phyloP scores from a whole-genome alignment of 2,113 vertebrate genomes.

The Chamaetylas fuelleborni region DNA sequence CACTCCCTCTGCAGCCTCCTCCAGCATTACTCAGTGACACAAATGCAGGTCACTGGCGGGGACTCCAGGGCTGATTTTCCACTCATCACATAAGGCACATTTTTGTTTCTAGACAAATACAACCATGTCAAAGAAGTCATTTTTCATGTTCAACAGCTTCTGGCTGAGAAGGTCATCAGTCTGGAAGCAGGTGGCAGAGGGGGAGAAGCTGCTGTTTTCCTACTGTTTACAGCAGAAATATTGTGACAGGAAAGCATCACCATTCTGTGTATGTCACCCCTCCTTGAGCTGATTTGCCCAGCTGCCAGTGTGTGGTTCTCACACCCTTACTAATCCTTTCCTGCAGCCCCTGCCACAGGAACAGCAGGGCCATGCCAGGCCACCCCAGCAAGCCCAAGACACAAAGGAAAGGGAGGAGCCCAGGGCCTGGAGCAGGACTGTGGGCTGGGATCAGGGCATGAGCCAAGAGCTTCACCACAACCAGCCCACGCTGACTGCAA shows the following conservation, averaged over 20 bases:
- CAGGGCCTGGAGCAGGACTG: not conserved
- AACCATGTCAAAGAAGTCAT: not conserved
- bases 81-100: not conserved
- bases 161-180: not conserved
- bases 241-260: not conserved
- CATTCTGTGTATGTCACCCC: not conserved
- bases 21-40: not conserved
- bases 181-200: not conserved
- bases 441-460: not conserved
- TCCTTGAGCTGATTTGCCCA: not conserved
- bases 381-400: not conserved
- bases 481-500: not conserved
- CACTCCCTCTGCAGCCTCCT: not conserved
- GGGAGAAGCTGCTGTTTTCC: not conserved
- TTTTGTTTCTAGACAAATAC: not conserved
- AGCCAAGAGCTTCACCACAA: not conserved
- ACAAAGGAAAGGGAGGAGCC: not conserved
- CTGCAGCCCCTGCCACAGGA: not conserved
- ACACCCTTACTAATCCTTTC: not conserved
- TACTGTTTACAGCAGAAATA: not conserved
- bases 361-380: not conserved
- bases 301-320: not conserved
- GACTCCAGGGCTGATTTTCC: not conserved
- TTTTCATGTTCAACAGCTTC: not conserved
- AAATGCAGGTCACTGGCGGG: not conserved